Conservation (phyloP, 2,797 vertebrate species). For the Hydrolagus colliei region DNA sequence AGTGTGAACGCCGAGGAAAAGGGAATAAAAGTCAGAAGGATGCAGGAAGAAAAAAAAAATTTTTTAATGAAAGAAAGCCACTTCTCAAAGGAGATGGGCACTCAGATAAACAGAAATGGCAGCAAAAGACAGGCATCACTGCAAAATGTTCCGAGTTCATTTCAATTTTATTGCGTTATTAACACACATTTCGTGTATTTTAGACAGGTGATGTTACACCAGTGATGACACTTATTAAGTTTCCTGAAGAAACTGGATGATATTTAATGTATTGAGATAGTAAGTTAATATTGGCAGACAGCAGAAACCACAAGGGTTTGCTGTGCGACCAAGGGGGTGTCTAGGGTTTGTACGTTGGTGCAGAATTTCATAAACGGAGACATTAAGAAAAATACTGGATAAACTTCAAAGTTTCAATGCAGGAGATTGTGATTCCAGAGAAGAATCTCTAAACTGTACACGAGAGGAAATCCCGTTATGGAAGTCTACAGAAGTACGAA, state of each 20-base stretch:
- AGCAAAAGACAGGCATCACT: neutral
- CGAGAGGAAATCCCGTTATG: too few relatives aligned
- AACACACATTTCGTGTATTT: neutral
- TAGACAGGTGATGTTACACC: neutral
- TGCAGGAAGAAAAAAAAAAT: neutral
- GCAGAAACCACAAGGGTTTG: neutral
- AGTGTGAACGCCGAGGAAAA: neutral
- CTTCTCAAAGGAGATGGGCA: neutral
- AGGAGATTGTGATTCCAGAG: too few relatives aligned
- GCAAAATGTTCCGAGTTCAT: neutral
- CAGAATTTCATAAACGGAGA: too few relatives aligned
- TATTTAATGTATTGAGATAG: neutral
- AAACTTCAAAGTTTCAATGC: too few relatives aligned
- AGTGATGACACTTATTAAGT: neutral
- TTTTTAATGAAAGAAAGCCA: neutral
- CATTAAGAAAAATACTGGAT: too few relatives aligned
- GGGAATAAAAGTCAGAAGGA: neutral
- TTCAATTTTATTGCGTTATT: neutral
- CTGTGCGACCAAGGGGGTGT: neutral
- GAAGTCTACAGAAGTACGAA: too few relatives aligned
- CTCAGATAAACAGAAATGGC: neutral
- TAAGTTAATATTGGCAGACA: neutral
- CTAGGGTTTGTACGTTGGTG: neutral
- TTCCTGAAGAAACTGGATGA: neutral
- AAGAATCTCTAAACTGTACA: too few relatives aligned